These are phyloP conservation scores for Papilio polytes DNA, from an alignment of 1,140 invertebrate genomes.

Conservation along the genomic window DNA sequence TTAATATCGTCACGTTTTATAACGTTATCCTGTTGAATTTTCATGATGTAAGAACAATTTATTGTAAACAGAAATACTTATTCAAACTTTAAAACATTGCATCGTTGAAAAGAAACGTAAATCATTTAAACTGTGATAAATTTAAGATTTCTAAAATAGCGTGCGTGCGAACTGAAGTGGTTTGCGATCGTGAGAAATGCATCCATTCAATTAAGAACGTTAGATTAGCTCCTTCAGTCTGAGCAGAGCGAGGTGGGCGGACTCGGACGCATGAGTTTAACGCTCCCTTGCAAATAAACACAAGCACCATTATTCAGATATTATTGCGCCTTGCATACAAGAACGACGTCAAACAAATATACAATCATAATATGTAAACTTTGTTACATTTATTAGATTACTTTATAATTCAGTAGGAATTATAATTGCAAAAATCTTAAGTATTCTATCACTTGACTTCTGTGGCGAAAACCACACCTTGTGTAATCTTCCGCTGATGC, in stretches of 20 bases:
- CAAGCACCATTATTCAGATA: conserved; percentile 12
- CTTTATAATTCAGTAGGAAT: neutral
- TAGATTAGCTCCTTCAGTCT: conserved; percentile 53
- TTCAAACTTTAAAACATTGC: neutral
- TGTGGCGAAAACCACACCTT: neutral
- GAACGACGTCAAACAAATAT: neutral
- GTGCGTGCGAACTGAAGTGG: conserved; percentile 43
- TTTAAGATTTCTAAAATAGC: conserved; percentile 49
- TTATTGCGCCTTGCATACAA: conserved; percentile 1
- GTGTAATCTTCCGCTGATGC: neutral
- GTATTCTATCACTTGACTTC: neutral
- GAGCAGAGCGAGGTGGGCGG: conserved; percentile 44
- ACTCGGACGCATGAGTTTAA: conserved; percentile 45
- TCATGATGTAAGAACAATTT: neutral
- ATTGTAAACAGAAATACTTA: neutral
- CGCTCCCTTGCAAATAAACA: conserved; percentile 45
- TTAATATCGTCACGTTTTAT: conserved; percentile 35
- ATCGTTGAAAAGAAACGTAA: neutral
- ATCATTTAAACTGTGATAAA: conserved; percentile 30
- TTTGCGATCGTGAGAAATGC: conserved; percentile 59
- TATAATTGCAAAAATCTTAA: neutral
- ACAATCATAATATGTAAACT: neutral
- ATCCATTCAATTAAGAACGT: conserved; percentile 62
- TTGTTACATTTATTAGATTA: neutral
- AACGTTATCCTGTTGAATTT: neutral